Percentiles rank a stretch among this genome's conserved stretches.
Conservation (phyloP, 2,113 vertebrate genomes). For the Etheostoma cragini region DNA sequence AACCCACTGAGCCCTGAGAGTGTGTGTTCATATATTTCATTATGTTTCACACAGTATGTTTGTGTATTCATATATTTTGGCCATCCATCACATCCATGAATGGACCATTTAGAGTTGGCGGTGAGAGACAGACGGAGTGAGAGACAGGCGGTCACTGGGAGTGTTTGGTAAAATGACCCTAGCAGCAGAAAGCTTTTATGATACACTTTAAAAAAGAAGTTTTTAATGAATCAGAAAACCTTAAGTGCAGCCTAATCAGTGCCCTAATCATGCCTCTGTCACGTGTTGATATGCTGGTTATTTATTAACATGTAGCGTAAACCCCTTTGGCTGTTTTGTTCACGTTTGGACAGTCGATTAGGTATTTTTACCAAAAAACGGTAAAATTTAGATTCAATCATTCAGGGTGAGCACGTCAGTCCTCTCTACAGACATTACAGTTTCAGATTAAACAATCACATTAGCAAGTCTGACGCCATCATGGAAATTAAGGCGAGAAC, state of each 20-base stretch:
- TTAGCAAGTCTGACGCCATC: background rate
- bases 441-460: background rate
- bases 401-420: conserved; percentile 13
- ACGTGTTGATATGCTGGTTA: conserved; percentile 31
- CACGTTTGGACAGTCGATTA: conserved; percentile 15
- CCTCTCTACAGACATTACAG: background rate
- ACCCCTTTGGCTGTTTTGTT: conserved; percentile 45
- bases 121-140: conserved; percentile 38
- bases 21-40: conserved; percentile 36
- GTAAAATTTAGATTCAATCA: conserved; percentile 6
- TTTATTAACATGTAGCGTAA: conserved; percentile 41
- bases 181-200: conserved; percentile 27
- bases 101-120: conserved; percentile 52
- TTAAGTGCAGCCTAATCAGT: conserved; percentile 31
- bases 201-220: conserved; percentile 18
- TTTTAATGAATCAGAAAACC: conserved; percentile 30
- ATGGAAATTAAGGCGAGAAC: background rate
- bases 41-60: conserved; percentile 24
- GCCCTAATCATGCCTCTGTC: background rate
- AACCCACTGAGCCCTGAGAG: conserved; percentile 24
- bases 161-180: conserved; percentile 31
- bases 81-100: conserved; percentile 65
- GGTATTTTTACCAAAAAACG: conserved; percentile 19
- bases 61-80: conserved; percentile 41
- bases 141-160: conserved; percentile 6